Evolutionary conservation across 2,888 invertebrate species (phyloP), one percentile per base, ranked within the genome.

Genomic region (Ornithoptera alexandrae): DNA sequence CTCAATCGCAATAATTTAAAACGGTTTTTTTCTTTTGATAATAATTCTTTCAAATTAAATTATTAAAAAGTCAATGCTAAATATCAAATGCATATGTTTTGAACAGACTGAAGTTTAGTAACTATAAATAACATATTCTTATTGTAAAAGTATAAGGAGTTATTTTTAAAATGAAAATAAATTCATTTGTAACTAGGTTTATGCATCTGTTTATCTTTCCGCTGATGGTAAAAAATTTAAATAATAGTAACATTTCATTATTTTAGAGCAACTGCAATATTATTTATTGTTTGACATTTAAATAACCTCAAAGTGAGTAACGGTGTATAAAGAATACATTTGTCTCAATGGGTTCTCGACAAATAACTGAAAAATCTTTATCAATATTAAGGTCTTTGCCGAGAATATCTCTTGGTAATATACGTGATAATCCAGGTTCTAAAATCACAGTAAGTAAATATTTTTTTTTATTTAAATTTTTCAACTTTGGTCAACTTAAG

Each of bases 331-430:
- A 53, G n/a, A 15, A 46, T 46, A 53, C 18, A n/a, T n/a, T 53
- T 12, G 17, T 63, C 42, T 76, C 73, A 71, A 93, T 93, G 93
- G 89, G 88, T 58, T 89, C 90, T 42, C 88, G 93, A 69, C 93
- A 93, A 83, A 93, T 95, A 62, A 93, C 94, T n/a, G 97, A 97
- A 75, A 95, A 96, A 82, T 97, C 97, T 0, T 85, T 97, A 69
- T 93, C 94, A 75, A 94, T 97, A 89, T 84, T 98, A 65, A 93
- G 96, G 73, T 93, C 94, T 17, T 88, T 97, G 74, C 98, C 98
- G 0, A 93, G 98, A 76, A 93, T 98, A 65, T 93, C 94, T 70
- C 86, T 97, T 58, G 93, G 85, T 46, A 98, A 98, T 87, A 93
- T 98, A 73, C 93, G 95, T 59, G 94, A 96, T 76, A 96, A 96